Base-by-base conservation (phyloP, 1,140 invertebrate species). In the Antheraea pernyi region DNA sequence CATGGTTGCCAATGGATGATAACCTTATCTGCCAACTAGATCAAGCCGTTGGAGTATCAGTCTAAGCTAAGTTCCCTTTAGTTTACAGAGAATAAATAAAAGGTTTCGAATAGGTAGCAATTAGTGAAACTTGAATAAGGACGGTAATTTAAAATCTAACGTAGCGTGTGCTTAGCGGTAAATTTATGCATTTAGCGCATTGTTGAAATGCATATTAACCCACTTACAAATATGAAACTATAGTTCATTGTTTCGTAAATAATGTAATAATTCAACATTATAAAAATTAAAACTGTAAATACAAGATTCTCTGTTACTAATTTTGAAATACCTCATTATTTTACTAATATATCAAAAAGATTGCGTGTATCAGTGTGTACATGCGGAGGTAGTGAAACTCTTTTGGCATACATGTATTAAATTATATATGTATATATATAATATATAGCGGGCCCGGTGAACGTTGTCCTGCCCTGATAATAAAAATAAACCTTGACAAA, bases 121-220 rank as follows among this genome's bases (percentile, higher is more conserved):
- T 16, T 11, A 53, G 46, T 53, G 46, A 53, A 53, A 53, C 10
- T 53, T 53, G 6, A 53, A 16, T 53, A 16, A 53, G 46, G 11
- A 53, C 6, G 46, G 46, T n/a, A 53, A 53, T 53, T 53, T 11
- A 13, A 53, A 53, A 53, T 53, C 16, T 16, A 16, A 53, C 9
- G 10, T 53, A 11, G 46, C 46, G 46, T 53, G 46, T 53, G 10
- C 11, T 16, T 53, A 0, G 9, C 16, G 9, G 16, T 53, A 53
- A 16, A 53, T 53, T 53, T 53, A 53, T 53, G 46, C 46, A 53
- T 53, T 53, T 53, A 53, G 46, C 11, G 46, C 46, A 53, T 53
- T 53, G 46, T 53, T 53, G 6, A 53, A 53, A 16, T 53, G 16
- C 46, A 16, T 53, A 53, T 53, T 53, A 53, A 16, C 46, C 46